phyloP scores from a whole-genome alignment of 2,113 vertebrate species.

The Fukomys damarensis region DNA sequence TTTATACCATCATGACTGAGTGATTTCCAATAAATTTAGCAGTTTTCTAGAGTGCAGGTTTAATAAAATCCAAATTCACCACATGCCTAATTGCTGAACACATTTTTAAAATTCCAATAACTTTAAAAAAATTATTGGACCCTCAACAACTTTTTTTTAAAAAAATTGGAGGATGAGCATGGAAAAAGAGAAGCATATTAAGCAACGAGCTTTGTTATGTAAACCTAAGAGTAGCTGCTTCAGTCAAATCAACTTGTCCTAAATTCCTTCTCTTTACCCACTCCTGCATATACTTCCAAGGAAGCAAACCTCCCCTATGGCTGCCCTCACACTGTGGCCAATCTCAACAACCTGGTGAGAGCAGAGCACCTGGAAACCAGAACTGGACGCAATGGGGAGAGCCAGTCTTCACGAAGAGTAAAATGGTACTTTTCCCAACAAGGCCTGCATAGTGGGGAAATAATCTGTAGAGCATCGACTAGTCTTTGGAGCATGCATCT shows the following conservation, averaged over 20 bases:
- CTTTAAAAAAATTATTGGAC: not conserved
- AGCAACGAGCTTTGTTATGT: not conserved
- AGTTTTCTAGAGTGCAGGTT: not conserved
- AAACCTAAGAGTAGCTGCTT: slow-evolving; percentile 7
- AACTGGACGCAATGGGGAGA: not conserved
- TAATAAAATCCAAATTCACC: slow-evolving; percentile 38
- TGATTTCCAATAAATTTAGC: slow-evolving; percentile 53
- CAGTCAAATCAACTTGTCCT: slow-evolving; percentile 13
- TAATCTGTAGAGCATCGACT: not conserved
- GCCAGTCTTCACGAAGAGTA: not conserved
- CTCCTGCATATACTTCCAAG: not conserved
- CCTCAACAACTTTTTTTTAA: not conserved
- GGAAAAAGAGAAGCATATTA: slow-evolving; percentile 11
- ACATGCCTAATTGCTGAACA: not conserved
- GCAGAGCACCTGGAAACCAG: not conserved
- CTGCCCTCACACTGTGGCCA: not conserved
- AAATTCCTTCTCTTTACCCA: slow-evolving; percentile 22
- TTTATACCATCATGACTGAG: not conserved
- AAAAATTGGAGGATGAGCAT: not conserved
- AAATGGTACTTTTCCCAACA: not conserved
- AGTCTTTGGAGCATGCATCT: not conserved
- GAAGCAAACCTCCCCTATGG: not conserved
- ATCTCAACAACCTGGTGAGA: not conserved
- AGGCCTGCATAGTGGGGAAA: not conserved
- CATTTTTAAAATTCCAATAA: slow-evolving; percentile 13